Conservation (phyloP, 2,888 invertebrate genomes). For the Doris montereyensis region DNA sequence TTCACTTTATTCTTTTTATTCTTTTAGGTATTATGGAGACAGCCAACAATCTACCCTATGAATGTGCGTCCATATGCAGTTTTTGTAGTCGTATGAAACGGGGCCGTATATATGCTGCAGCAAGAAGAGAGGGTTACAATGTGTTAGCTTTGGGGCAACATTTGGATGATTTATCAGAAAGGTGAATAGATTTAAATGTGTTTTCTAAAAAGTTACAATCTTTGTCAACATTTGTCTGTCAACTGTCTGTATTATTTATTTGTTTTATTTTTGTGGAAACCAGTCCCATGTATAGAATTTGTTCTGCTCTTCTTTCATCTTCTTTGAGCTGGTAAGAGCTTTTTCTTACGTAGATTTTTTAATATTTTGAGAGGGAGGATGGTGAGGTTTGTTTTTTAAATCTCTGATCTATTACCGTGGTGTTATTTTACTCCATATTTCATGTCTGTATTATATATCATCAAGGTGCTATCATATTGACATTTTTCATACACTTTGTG, state of each 20-base stretch:
- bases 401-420: no score
- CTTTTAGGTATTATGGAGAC: slow-evolving; percentile 75
- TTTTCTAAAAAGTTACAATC: not conserved
- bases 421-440: no score
- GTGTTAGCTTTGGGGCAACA: slow-evolving; percentile 91
- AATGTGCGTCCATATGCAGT: slow-evolving; percentile 78
- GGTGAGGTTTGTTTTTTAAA: no score
- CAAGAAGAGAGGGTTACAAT: slow-evolving; percentile 85
- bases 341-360: no score
- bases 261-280: not conserved
- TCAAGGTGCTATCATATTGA: no score
- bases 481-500: no score
- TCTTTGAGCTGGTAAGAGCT: no score
- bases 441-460: no score
- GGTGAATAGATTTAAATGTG: no score
- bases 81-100: slow-evolving; percentile 84
- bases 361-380: no score
- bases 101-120: slow-evolving; percentile 83
- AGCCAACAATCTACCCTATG: slow-evolving; percentile 73
- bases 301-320: not conserved
- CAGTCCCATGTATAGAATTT: not conserved
- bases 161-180: slow-evolving; percentile 87
- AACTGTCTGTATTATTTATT: not conserved
- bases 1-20: no score
- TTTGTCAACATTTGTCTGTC: not conserved